These are phyloP conservation scores for Melikaiella ostensackeni DNA, from an alignment of 2,888 invertebrate species.

Conservation along the genomic window DNA sequence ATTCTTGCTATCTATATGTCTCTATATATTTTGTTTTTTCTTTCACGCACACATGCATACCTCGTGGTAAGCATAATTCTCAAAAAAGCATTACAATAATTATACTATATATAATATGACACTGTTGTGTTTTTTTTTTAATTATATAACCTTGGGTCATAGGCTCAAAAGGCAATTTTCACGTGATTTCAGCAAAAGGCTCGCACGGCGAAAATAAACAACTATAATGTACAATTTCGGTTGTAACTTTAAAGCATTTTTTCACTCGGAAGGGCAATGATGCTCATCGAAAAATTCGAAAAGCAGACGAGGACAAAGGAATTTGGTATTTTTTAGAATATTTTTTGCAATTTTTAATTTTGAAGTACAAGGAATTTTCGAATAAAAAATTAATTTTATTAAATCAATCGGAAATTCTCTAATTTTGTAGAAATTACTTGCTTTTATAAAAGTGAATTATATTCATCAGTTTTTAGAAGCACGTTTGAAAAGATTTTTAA, in stretches of 20 bases:
- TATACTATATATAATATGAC: constrained; percentile 67
- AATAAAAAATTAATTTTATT: background rate
- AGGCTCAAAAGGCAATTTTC: constrained; percentile 66
- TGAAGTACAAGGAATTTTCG: background rate
- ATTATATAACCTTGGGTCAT: constrained; percentile 57
- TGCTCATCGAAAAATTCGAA: constrained; percentile 1
- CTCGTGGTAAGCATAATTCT: constrained; percentile 37
- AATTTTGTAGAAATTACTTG: no score
- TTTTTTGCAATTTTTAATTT: background rate
- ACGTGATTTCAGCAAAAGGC: constrained; percentile 56
- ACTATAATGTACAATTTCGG: constrained; percentile 59
- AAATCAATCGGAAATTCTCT: no score
- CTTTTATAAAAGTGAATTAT: no score
- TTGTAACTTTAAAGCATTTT: constrained; percentile 40
- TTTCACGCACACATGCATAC: constrained; percentile 44
- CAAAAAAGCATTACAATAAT: constrained; percentile 59
- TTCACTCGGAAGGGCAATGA: constrained; percentile 10
- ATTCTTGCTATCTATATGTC: constrained; percentile 44
- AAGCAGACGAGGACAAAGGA: constrained; percentile 11
- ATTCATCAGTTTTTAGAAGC: no score
- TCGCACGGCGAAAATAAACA: constrained; percentile 50
- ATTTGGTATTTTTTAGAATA: background rate
- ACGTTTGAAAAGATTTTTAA: no score
- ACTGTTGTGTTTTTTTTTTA: constrained; percentile 51
- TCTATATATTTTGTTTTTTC: constrained; percentile 28